phyloP scores from a whole-genome alignment of 1,140 invertebrate genomes.

The Dendroctonus ponderosae region DNA sequence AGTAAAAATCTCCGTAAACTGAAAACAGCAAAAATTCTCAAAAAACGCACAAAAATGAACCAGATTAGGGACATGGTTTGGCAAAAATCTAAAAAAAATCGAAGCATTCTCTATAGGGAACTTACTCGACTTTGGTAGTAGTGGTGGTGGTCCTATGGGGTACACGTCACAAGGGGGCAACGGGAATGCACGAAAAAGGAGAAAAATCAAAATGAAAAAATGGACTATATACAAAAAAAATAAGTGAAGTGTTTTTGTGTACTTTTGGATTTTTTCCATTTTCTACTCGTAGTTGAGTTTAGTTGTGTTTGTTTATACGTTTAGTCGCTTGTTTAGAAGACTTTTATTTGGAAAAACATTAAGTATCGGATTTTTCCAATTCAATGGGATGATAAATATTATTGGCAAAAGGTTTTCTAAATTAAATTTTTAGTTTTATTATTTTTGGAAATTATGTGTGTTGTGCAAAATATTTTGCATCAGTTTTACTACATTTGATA shows the following conservation, averaged over 20 bases:
- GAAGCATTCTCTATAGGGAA: slow-evolving; percentile 30
- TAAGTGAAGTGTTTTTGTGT: neutral
- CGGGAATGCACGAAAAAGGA: slow-evolving; percentile 50
- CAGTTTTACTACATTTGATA: too few relatives aligned
- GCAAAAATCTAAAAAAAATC: slow-evolving; percentile 23
- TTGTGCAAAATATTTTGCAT: too few relatives aligned
- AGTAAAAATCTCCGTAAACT: neutral
- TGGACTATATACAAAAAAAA: slow-evolving; percentile 33
- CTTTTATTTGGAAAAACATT: too few relatives aligned
- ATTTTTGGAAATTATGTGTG: too few relatives aligned
- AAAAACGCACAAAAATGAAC: slow-evolving; percentile 11
- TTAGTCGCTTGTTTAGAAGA: too few relatives aligned
- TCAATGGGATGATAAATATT: too few relatives aligned
- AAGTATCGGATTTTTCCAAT: too few relatives aligned
- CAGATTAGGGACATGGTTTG: slow-evolving; percentile 18
- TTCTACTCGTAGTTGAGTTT: too few relatives aligned
- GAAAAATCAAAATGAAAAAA: slow-evolving; percentile 42
- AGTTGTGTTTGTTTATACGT: too few relatives aligned
- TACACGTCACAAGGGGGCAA: slow-evolving; percentile 41
- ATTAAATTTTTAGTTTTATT: too few relatives aligned
- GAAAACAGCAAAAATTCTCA: slow-evolving; percentile 19
- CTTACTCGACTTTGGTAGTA: slow-evolving; percentile 52
- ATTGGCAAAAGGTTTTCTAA: too few relatives aligned
- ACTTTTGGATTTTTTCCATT: too few relatives aligned
- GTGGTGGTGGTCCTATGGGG: slow-evolving; percentile 46